Base-by-base conservation (phyloP, 1,140 invertebrate genomes). In the Rhynchophorus ferrugineus region DNA sequence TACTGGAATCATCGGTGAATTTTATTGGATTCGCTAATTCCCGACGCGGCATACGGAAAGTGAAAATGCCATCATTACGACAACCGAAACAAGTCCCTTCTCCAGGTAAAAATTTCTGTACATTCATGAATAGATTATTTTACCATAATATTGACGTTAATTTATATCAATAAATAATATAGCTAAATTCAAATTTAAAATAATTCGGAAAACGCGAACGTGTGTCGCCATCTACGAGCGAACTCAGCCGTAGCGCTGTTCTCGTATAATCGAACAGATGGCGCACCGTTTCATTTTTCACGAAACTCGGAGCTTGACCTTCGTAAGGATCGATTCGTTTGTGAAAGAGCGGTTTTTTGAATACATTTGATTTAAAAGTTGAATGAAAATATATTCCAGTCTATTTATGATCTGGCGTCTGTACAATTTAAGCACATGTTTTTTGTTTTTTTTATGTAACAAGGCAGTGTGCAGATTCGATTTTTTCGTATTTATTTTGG, bases 31-130 rank as follows among this genome's bases (percentile, higher is more conserved):
- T 41, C 17, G n/a, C n/a, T 9, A 5, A n/a, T n/a, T n/a, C n/a
- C n/a, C n/a, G n/a, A n/a, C n/a, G n/a, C n/a, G n/a, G n/a, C n/a
- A n/a, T n/a, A n/a, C n/a, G n/a, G n/a, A 41, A 17, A 17, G n/a
- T 20, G 38, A 41, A 41, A n/a, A 17, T 41, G 16, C 38, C 38
- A n/a, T 41, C 20, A 2, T 20, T 41, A 11, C 14, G 14, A n/a
- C 7, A 6, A 19, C 56, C 56, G 9, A 54, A 54, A 54, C 16
- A 44, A 16, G 22, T 29, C 50, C 14, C 50, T 49, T 24, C 51
- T 9, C 56, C 56, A 58, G 56, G 56, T 58, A 29, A 21, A 22
- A 41, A 42, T 47, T 47, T 53, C 41, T 45, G 2, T 37, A 13
- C 39, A 14, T 46, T 33, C 35, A 24, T 50, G 18, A 17, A 6